Conservation (phyloP, 2,888 invertebrate genomes). For the Amiota minor region DNA sequence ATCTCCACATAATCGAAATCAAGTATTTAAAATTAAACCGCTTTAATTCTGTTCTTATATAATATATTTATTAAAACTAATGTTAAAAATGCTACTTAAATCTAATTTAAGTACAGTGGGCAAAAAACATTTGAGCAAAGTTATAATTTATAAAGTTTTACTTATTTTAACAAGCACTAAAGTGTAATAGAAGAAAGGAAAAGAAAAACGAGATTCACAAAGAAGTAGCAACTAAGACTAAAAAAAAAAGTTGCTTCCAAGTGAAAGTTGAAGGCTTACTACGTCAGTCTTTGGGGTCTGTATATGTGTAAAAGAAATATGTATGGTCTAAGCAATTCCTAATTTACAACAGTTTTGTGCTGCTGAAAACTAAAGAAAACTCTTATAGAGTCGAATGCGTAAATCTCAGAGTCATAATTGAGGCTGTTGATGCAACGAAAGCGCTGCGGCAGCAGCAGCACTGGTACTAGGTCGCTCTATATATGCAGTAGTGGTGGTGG, state of each 20-base stretch:
- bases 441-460: constrained; percentile 40
- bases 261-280: constrained; percentile 49
- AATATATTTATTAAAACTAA: too few relatives aligned
- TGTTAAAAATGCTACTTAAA: too few relatives aligned
- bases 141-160: constrained; percentile 31
- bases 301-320: constrained; percentile 33
- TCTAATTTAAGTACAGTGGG: constrained; percentile 22
- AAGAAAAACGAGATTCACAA: constrained; percentile 13
- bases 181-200: neutral
- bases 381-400: constrained; percentile 71
- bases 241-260: constrained; percentile 9
- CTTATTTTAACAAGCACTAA: constrained; percentile 7
- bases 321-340: constrained; percentile 16
- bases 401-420: constrained; percentile 74
- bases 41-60: too few relatives aligned
- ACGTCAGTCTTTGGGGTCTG: constrained; percentile 66
- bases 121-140: constrained; percentile 33
- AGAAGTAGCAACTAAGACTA: too few relatives aligned
- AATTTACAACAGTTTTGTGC: constrained; percentile 15
- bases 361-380: constrained; percentile 63
- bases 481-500: constrained; percentile 51
- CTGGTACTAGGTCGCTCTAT: constrained; percentile 61
- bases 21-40: too few relatives aligned
- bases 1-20: too few relatives aligned
- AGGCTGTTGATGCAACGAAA: constrained; percentile 65